Conservation (phyloP, 1,140 invertebrate genomes). For the Drosophila tani region DNA sequence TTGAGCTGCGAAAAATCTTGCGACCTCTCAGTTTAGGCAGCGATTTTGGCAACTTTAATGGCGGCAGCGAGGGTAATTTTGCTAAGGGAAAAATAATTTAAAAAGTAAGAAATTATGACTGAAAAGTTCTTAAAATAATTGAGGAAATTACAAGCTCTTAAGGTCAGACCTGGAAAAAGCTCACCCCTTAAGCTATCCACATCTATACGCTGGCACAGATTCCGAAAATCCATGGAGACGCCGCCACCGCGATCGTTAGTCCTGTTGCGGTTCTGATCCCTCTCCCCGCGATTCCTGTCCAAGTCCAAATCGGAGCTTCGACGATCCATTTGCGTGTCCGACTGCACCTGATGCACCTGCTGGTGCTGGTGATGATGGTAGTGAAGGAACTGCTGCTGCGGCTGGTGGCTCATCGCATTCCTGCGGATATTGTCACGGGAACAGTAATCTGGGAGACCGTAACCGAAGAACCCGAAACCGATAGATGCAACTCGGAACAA, state of each 20-base stretch:
- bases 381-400: conserved; percentile 25
- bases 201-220: conserved; percentile 63
- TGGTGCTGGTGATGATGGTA: conserved; percentile 29
- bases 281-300: conserved; percentile 3
- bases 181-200: conserved; percentile 59
- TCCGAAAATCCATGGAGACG: conserved; percentile 59
- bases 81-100: conserved; percentile 23
- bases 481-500: conserved; percentile 17
- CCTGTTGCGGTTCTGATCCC: conserved; percentile 5
- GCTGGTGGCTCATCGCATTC: conserved; percentile 30
- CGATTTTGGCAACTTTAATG: conserved; percentile 72
- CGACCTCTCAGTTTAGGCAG: conserved; percentile 73
- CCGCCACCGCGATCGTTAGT: conserved; percentile 18
- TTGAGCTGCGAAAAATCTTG: conserved; percentile 69
- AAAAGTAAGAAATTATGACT: not conserved
- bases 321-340: conserved; percentile 18
- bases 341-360: conserved; percentile 28
- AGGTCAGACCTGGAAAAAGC: not conserved
- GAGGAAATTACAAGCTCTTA: too few species aligned
- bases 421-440: not conserved
- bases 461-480: not conserved
- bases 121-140: too few species aligned
- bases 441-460: not conserved
- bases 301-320: conserved; percentile 9
- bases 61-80: conserved; percentile 67